Evolutionary conservation across 2,888 invertebrate species (phyloP).

Genomic region (Netelia inedita): DNA sequence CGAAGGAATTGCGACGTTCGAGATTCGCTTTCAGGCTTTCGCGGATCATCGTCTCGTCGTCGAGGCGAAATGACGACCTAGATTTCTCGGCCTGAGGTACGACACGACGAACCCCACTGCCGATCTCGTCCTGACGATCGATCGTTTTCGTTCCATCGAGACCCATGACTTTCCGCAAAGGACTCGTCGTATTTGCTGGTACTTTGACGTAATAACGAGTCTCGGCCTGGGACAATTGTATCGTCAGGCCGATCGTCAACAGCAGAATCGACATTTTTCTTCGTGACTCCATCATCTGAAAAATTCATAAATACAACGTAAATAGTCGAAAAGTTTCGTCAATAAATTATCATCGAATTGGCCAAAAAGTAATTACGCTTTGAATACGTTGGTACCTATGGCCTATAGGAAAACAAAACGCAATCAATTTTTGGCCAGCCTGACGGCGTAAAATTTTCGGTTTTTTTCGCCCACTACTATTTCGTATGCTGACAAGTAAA

Average conservation of each 20-base stretch:
- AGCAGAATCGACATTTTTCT: constrained; percentile 72
- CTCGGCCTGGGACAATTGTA: constrained; percentile 58
- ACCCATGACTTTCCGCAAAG: constrained; percentile 70
- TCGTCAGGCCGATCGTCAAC: constrained; percentile 73
- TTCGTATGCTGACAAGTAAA: too few relatives aligned
- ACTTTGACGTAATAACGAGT: constrained; percentile 77
- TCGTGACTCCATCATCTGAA: constrained; percentile 80
- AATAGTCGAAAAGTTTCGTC: not conserved
- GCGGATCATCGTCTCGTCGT: constrained; percentile 76
- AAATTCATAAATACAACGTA: constrained; percentile 14
- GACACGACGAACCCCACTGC: not conserved
- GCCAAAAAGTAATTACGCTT: constrained; percentile 28
- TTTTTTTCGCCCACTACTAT: too few relatives aligned
- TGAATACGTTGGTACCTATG: not conserved
- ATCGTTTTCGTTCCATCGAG: constrained; percentile 65
- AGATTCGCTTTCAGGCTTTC: constrained; percentile 73
- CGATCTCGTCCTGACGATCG: constrained; percentile 61
- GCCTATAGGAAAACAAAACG: too few relatives aligned
- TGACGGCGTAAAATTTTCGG: too few relatives aligned
- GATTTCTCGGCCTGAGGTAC: constrained; percentile 52
- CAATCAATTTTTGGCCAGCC: too few relatives aligned
- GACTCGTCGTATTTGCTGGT: constrained; percentile 72
- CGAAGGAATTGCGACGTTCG: constrained; percentile 76
- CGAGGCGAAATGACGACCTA: constrained; percentile 71
- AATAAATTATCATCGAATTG: constrained; percentile 7